Evolutionary conservation across 1,140 invertebrate species (phyloP).

Genomic region (Sitophilus oryzae): DNA sequence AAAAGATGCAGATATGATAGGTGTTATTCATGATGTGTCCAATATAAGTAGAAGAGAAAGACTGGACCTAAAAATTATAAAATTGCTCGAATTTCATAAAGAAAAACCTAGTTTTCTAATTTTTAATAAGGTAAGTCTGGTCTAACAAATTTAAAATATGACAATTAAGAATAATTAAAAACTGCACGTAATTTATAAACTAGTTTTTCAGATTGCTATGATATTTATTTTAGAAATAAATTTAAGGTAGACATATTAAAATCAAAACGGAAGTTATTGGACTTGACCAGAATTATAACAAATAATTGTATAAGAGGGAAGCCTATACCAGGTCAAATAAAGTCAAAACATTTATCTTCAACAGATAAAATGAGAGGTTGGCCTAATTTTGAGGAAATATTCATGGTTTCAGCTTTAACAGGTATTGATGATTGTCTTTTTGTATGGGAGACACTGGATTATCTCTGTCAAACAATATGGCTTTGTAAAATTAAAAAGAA

Average conservation of each 20-base stretch:
- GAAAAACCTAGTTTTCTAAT: slow-evolving; percentile 71
- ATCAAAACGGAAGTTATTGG: slow-evolving; percentile 67
- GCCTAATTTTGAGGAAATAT: slow-evolving; percentile 76
- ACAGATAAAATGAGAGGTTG: slow-evolving; percentile 49
- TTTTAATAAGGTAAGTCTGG: slow-evolving; percentile 80
- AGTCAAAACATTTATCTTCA: neutral
- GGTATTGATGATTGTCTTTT: too few relatives aligned
- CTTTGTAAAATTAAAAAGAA: too few relatives aligned
- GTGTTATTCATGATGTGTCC: slow-evolving; percentile 78
- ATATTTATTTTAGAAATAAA: too few relatives aligned
- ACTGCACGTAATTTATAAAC: too few relatives aligned
- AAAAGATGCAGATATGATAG: slow-evolving; percentile 71
- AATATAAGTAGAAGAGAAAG: slow-evolving; percentile 60
- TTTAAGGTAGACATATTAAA: slow-evolving; percentile 72
- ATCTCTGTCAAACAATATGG: too few relatives aligned
- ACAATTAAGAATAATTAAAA: neutral
- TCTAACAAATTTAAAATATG: neutral
- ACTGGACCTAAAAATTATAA: slow-evolving; percentile 64
- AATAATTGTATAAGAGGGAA: slow-evolving; percentile 54
- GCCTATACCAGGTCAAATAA: slow-evolving; percentile 26
- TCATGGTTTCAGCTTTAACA: slow-evolving; percentile 80
- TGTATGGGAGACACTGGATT: too few relatives aligned
- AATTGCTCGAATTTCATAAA: slow-evolving; percentile 58
- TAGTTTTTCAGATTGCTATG: too few relatives aligned
- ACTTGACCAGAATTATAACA: slow-evolving; percentile 62